phyloP scores from a whole-genome alignment of 2,113 vertebrate genomes.

The Tachysurus vachellii region DNA sequence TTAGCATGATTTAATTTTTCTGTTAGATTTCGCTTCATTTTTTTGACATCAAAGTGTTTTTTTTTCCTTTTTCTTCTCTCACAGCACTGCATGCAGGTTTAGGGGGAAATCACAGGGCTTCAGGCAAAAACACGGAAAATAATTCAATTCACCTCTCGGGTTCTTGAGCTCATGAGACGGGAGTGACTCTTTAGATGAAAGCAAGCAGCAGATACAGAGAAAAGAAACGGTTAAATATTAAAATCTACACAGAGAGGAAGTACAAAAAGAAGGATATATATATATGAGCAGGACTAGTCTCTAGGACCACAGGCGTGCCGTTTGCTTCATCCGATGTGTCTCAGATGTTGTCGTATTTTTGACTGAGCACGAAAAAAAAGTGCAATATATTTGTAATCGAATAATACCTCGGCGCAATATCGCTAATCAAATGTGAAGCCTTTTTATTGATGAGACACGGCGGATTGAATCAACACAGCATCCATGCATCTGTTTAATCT shows the following conservation, averaged over 20 bases:
- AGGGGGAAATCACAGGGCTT: slow-evolving; percentile 54
- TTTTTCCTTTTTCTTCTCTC: slow-evolving; percentile 4
- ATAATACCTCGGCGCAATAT: neutral
- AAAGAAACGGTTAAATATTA: slow-evolving; percentile 78
- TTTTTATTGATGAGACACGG: neutral
- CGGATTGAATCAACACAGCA: slow-evolving; percentile 37
- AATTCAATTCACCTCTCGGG: slow-evolving; percentile 94
- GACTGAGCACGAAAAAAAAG: neutral
- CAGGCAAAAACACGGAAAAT: slow-evolving; percentile 77
- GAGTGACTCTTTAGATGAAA: slow-evolving; percentile 91
- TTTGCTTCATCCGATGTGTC: slow-evolving; percentile 61
- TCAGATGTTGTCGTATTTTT: neutral
- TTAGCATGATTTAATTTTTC: neutral
- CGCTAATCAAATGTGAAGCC: neutral
- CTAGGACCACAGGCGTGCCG: slow-evolving; percentile 54
- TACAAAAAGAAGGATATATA: slow-evolving; percentile 46
- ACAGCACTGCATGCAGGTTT: slow-evolving; percentile 48
- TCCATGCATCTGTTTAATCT: slow-evolving; percentile 51
- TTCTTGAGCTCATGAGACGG: slow-evolving; percentile 98
- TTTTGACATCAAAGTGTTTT: neutral
- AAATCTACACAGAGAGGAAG: slow-evolving; percentile 29
- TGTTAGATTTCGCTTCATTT: neutral
- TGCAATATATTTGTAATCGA: neutral
- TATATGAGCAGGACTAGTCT: slow-evolving; percentile 36
- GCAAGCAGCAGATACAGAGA: slow-evolving; percentile 72